These are phyloP conservation scores for Calephelis virginiensis DNA, from an alignment of 1,140 invertebrate species.

Conservation along the genomic window DNA sequence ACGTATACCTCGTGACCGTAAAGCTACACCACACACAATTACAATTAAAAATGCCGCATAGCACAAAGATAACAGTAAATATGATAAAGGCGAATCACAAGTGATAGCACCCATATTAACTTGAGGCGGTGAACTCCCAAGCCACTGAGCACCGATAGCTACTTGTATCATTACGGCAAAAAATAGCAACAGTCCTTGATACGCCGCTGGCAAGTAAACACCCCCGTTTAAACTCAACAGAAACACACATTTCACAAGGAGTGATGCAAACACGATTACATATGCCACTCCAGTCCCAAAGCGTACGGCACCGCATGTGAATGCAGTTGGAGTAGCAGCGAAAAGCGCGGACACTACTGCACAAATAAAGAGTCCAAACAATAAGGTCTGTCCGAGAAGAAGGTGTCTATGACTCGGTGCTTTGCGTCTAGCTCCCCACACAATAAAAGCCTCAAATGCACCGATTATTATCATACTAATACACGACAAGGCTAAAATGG, in stretches of 20 bases:
- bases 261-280: slow-evolving; percentile 92
- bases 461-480: slow-evolving; percentile 89
- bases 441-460: slow-evolving; percentile 92
- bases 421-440: slow-evolving; percentile 91
- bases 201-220: slow-evolving; percentile 94
- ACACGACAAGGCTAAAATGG: slow-evolving; percentile 87
- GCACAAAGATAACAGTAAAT: slow-evolving; percentile 88
- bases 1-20: slow-evolving; percentile 91
- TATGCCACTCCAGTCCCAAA: slow-evolving; percentile 92
- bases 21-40: slow-evolving; percentile 89
- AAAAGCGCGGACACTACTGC: slow-evolving; percentile 89
- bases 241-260: slow-evolving; percentile 96
- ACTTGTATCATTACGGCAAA: slow-evolving; percentile 94
- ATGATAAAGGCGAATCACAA: slow-evolving; percentile 83
- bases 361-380: slow-evolving; percentile 91
- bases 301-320: slow-evolving; percentile 90
- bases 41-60: slow-evolving; percentile 91
- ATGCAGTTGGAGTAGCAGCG: slow-evolving; percentile 87
- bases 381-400: slow-evolving; percentile 93
- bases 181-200: slow-evolving; percentile 92
- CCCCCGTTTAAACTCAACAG: slow-evolving; percentile 93
- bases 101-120: slow-evolving; percentile 68
- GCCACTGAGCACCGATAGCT: slow-evolving; percentile 92
- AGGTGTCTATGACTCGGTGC: slow-evolving; percentile 91
- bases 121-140: slow-evolving; percentile 85